Evolutionary conservation across 2,113 vertebrate species (phyloP).

Genomic region (Apistogramma diplotaenia): DNA sequence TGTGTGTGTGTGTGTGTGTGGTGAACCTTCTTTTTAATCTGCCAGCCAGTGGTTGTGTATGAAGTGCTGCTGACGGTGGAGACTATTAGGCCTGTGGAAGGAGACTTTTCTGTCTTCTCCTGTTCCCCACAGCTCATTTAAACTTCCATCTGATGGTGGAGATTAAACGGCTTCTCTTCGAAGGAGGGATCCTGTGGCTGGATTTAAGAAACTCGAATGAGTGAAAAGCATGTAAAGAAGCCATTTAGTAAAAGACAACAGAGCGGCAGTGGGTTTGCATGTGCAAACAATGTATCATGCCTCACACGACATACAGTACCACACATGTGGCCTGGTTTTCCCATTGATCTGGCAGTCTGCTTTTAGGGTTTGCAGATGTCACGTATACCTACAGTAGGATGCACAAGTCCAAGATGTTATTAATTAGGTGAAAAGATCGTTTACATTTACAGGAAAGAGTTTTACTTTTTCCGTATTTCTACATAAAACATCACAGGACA

Average conservation of each 20-base stretch:
- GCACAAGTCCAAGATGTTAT: neutral
- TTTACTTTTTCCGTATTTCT: neutral
- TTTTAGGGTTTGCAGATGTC: constrained; percentile 26
- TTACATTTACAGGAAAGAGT: neutral
- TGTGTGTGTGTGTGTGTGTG: constrained; percentile 51
- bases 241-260: constrained; percentile 61
- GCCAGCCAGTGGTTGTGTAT: constrained; percentile 67
- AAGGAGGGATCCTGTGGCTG: constrained; percentile 44
- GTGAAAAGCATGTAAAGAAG: constrained; percentile 72
- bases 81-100: constrained; percentile 63
- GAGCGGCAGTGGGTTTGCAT: constrained; percentile 38
- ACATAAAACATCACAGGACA: neutral
- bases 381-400: neutral
- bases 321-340: constrained; percentile 40
- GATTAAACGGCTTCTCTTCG: constrained; percentile 55
- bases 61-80: constrained; percentile 67
- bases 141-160: constrained; percentile 51
- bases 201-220: constrained; percentile 52
- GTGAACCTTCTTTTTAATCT: constrained; percentile 58
- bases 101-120: constrained; percentile 66
- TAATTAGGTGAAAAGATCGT: neutral
- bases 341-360: constrained; percentile 28
- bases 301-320: constrained; percentile 46
- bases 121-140: constrained; percentile 71
- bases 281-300: constrained; percentile 49